Evolutionary conservation across 2,797 vertebrate species (phyloP), one percentile per base, ranked within the genome.

Genomic region (Clarias pachynema): DNA sequence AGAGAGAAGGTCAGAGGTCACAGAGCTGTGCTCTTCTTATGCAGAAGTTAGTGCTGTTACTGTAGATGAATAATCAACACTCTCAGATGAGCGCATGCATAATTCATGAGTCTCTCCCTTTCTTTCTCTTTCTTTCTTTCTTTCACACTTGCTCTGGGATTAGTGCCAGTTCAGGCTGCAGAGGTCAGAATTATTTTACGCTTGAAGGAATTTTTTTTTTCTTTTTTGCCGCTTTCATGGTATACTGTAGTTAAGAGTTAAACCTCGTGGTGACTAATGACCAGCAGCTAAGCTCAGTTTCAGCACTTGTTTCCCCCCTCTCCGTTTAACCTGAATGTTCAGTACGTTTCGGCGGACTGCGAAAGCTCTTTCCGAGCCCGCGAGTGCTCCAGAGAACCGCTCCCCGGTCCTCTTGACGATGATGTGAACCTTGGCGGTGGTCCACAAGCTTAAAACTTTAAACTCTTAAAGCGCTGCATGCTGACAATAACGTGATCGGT

Each of bases 31-130:
- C 31, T 79, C 69, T 80, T n/a, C 84, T 83, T 68, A 81, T 91
- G 89, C 89, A 90, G 86, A 89, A 89, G 88, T 86, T 83, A 74
- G 26, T 81, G 73, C 87, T 80, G 66, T 72, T 87, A 83, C 74
- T 56, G 85, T 49, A 83, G 84, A 85, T 66, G 87, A 88, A 91
- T 92, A 87, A 90, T 91, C 88, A 89, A 83, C 79, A 86, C 83
- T 86, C 70, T 83, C 29, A 88, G 84, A 86, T 78, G 88, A 75
- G 82, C 69, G 68, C 83, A 90, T 92, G 85, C 85, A 91, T 91
- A 80, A 91, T 91, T 90, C 85, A 90, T 90, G 62, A 84, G 66
- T 78, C 78, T 74, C 20, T 65, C 73, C 56, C 40, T 72, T 77
- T 69, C 40, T 62, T 69, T 37, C 37, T 60, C 29, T 34, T 3